Evolutionary conservation across 2,888 invertebrate species (phyloP), one percentile per base, ranked within the genome.

Genomic region (Amiota communis): DNA sequence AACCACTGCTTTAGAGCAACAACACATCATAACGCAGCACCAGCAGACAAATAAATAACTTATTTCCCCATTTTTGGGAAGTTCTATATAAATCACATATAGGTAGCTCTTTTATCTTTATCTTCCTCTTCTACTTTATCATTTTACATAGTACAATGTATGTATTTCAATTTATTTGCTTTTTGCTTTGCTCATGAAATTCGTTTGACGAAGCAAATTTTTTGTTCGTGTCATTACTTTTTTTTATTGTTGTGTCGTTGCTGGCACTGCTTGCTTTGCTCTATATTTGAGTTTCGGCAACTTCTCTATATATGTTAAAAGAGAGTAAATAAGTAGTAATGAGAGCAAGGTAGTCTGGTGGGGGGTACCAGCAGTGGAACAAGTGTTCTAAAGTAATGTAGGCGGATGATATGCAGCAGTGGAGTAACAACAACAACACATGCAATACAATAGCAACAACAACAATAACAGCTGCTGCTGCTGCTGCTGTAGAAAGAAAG

Each of bases 401-500:
- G 36, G 36, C 36, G 36, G 36, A 36, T 36, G 36, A 36, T 36
- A 36, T 36, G 36, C 36, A 36, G 36, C 36, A 36, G 8, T 36
- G 36, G 36, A 36, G 36, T 2, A 36, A 6, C 8, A 36, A 36
- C 36, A 23, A 23, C 36, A 36, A 36, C 36, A 4, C 36, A 6
- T 36, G 36, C 36, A 36, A 36, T 36, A 36, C 36, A 36, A 36
- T 36, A 36, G 36, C 23, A 23, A 23, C 36, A 36, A 36, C 36
- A 36, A 36, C 36, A 36, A n/a, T 51, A 51, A n/a, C 53, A n/a
- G n/a, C 53, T 51, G 53, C 53, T 51, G 53, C 6, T 51, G 53
- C 53, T 93, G 95, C 86, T 95, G 93, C 87, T 95, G 36, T 36
- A 6, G 2, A 6, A 4, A 36, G 36, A 36, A 36, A 36, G 36